A percentile compares a stretch with the other conserved stretches of the same genome.
phyloP scores from a whole-genome alignment of 2,888 invertebrate genomes.

The Rhingia rostrata region DNA sequence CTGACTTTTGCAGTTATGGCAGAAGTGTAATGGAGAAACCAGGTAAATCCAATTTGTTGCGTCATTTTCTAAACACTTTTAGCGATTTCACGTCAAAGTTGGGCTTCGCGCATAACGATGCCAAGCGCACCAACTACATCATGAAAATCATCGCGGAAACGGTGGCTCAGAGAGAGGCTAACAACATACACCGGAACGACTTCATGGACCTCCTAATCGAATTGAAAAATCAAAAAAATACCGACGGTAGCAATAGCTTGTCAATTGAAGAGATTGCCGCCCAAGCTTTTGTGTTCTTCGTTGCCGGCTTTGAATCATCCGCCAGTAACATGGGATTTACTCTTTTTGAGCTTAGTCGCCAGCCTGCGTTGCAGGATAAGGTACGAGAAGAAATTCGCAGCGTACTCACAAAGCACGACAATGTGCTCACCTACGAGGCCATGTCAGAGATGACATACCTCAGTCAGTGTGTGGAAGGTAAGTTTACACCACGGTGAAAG shows the following conservation, averaged over 20 bases:
- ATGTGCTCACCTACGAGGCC: conserved; percentile 83
- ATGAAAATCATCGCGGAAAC: conserved; percentile 76
- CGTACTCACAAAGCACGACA: conserved; percentile 80
- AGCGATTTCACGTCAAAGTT: conserved; percentile 29
- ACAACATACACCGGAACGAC: conserved; percentile 77
- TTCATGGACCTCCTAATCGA: conserved; percentile 78
- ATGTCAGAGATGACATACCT: conserved; percentile 83
- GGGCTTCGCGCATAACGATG: conserved; percentile 5
- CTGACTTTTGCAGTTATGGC: conserved; percentile 79
- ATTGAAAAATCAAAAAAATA: conserved; percentile 75
- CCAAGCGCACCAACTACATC: conserved; percentile 72
- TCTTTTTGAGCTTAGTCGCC: conserved; percentile 83
- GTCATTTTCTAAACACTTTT: conserved; percentile 75
- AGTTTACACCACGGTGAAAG: conserved; percentile 12
- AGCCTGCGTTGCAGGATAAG: conserved; percentile 83
- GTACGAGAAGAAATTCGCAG: conserved; percentile 82
- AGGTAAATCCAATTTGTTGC: conserved; percentile 75
- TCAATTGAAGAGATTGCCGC: conserved; percentile 83
- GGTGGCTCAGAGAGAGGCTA: conserved; percentile 75
- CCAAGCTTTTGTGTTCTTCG: conserved; percentile 84
- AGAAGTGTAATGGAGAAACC: conserved; percentile 68
- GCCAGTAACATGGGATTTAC: conserved; percentile 83
- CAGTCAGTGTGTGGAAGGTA: conserved; percentile 83
- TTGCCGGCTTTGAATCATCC: conserved; percentile 85
- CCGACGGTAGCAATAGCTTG: conserved; percentile 76